Percentiles rank a stretch among this genome's conserved stretches.
Conservation (phyloP, 2,113 vertebrate species). For the Pelusios castaneus region DNA sequence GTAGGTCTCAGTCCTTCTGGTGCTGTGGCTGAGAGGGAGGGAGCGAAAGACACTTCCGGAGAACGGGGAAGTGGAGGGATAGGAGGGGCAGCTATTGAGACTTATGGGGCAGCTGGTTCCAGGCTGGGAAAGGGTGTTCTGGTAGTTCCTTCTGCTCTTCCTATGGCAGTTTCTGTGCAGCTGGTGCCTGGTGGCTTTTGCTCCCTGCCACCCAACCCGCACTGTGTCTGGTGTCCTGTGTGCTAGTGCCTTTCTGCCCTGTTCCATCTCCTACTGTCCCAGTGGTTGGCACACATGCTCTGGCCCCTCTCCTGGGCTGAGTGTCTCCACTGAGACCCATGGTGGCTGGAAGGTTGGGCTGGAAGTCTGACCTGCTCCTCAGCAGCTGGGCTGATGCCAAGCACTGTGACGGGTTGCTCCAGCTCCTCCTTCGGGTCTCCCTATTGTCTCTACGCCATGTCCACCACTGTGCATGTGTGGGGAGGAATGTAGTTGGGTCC, state of each 20-base stretch:
- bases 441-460: background rate
- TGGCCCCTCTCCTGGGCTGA: background rate
- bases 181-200: background rate
- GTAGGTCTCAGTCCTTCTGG: background rate
- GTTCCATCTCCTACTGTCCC: background rate
- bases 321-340: background rate
- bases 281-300: background rate
- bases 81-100: background rate
- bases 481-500: background rate
- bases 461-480: background rate
- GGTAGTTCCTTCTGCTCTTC: background rate
- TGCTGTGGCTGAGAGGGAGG: background rate
- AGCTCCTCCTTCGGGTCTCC: background rate
- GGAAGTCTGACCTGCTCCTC: too few species aligned
- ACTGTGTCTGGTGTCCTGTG: background rate
- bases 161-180: background rate
- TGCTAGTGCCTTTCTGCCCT: background rate
- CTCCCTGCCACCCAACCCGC: background rate
- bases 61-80: background rate
- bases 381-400: background rate
- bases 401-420: background rate
- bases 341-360: background rate
- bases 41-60: background rate
- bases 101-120: background rate
- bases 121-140: background rate